Evolutionary conservation across 2,888 invertebrate genomes (phyloP), one percentile per base, ranked within the genome.

Genomic region (Oscheius sp.): DNA sequence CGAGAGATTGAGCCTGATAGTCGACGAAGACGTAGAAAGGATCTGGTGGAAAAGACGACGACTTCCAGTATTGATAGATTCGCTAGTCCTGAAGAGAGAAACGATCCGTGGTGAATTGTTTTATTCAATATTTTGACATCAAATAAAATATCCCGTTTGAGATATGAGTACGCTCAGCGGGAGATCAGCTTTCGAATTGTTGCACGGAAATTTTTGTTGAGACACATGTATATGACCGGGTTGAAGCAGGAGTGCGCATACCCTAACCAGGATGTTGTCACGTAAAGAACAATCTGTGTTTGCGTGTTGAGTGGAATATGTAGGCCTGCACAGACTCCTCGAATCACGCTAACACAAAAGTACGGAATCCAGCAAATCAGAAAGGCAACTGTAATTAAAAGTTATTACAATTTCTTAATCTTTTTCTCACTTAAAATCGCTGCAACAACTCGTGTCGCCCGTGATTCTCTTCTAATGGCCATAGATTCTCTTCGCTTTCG

Each of bases 301-400:
- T 61, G 42, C 12, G 55, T 52, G 65, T 61, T 29, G 23, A 67
- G 17, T 1, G 58, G 55, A 39, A 65, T 17, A 15, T 48, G 70
- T 27, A 64, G 70, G 25, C 80, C 80, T 55, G 71, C 73, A 12
- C 75, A 50, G 17, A 80, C 74, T 8, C 82, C 82, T 12, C 82
- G 79, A 52, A 75, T 65, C 12, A 82, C 75, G 12, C 73, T 68
- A 17, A 74, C 64, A 53, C 77, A 73, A 72, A 81, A 82, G 65
- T 77, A 81, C 3, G 82, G 82, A 39, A 81, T 78, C 82, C 82
- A 82, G 75, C 82, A 82, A 50, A 82, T 76, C 2, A 82, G 67
- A 52, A 82, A 82, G 3, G 78, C 81, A 15, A 79, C 82, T 81
- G 75, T 69, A 78, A 70, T 29, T 15, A 3, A 20, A n/a, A 10